Evolutionary conservation across 2,797 vertebrate species (phyloP).

Genomic region (Eurystomus glaucurus): DNA sequence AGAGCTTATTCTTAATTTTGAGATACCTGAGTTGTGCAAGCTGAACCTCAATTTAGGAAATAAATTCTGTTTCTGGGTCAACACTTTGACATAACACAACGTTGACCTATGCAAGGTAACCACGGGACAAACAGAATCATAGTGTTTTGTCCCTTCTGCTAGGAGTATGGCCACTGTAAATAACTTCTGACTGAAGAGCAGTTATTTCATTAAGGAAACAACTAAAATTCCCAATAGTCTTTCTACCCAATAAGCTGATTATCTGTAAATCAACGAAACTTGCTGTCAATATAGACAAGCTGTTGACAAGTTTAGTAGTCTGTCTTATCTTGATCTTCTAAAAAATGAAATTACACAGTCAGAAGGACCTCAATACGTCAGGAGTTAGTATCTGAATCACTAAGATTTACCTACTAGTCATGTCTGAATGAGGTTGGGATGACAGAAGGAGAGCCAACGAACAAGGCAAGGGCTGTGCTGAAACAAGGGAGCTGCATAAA

Average conservation of each 20-base stretch:
- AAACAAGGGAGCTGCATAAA: not conserved
- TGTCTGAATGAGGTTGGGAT: not conserved
- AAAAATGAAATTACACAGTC: conserved; percentile 52
- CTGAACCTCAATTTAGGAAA: not conserved
- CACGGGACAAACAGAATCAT: not conserved
- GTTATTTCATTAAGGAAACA: conserved; percentile 69
- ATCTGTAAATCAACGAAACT: conserved; percentile 54
- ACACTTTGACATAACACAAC: not conserved
- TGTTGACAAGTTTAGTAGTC: conserved; percentile 69
- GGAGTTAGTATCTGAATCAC: not conserved
- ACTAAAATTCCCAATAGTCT: conserved; percentile 55
- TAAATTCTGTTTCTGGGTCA: not conserved
- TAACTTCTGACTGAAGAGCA: conserved; percentile 12
- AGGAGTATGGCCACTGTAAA: conserved; percentile 1
- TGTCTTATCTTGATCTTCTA: conserved; percentile 9
- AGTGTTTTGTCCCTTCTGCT: not conserved
- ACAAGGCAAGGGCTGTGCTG: not conserved
- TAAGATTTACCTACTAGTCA: conserved; percentile 3
- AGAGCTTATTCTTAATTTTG: not conserved
- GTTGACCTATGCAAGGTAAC: not conserved
- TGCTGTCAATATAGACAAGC: not conserved
- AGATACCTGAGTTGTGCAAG: not conserved
- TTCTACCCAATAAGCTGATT: conserved; percentile 38
- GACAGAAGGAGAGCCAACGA: not conserved
- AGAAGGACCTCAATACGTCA: not conserved